A percentile compares a stretch with the other conserved stretches of the same genome.
phyloP scores from a whole-genome alignment of 2,113 vertebrate species.

The Bettongia penicillata region DNA sequence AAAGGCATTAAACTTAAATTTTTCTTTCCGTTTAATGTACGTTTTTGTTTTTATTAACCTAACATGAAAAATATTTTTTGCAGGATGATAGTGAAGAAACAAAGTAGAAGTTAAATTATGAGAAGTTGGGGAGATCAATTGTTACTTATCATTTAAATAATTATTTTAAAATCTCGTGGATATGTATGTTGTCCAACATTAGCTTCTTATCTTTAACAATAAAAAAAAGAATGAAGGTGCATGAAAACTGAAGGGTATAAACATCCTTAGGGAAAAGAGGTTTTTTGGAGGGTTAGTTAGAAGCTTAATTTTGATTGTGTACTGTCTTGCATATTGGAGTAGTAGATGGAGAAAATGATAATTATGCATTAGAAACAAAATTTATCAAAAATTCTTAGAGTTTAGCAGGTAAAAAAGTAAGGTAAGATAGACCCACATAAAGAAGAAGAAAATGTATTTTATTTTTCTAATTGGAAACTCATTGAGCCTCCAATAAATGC shows the following conservation, averaged over 20 bases:
- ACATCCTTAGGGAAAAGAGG: background rate
- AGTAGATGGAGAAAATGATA: conserved; percentile 45
- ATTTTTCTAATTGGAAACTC: background rate
- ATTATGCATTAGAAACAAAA: conserved; percentile 44
- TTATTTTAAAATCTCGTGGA: conserved; percentile 36
- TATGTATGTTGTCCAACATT: conserved; percentile 8
- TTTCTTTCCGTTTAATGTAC: background rate
- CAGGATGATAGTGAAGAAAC: background rate
- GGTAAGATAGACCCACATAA: background rate
- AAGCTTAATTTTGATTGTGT: background rate
- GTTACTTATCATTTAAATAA: conserved; percentile 35
- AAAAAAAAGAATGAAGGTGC: background rate
- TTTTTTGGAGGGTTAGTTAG: background rate
- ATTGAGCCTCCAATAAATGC: conserved; percentile 34
- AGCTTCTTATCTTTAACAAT: background rate
- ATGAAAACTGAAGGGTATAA: background rate
- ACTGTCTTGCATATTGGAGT: conserved; percentile 49
- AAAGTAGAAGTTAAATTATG: background rate
- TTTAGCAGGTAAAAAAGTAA: background rate
- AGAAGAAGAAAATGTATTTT: background rate
- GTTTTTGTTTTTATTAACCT: conserved; percentile 43
- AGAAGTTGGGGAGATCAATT: conserved; percentile 21
- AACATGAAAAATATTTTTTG: conserved; percentile 3
- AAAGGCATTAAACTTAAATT: conserved; percentile 52
- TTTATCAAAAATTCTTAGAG: background rate